phyloP scores from a whole-genome alignment of 37 sponge, comb jelly and placozoan genomes.

The Ianthella basta region DNA sequence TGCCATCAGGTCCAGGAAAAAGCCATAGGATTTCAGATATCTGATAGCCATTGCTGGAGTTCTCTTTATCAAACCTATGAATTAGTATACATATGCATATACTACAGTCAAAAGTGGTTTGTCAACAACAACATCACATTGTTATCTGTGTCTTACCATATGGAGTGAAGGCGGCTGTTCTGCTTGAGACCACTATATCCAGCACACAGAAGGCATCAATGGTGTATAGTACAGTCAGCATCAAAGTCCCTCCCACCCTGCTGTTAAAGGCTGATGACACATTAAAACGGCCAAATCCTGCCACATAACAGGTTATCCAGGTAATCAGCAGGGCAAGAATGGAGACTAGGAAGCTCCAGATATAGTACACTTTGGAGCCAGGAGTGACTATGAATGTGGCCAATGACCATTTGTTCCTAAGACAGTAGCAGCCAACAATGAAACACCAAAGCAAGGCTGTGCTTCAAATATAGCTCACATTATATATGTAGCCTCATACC shows the following conservation, averaged over 20 bases:
- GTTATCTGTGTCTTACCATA: conserved; percentile 52
- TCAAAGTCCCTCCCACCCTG: conserved; percentile 2
- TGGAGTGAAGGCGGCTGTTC: conserved; percentile 53
- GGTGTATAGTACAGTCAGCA: conserved; percentile 59
- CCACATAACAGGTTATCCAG: conserved; percentile 57
- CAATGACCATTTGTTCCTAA: not conserved
- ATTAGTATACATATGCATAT: not conserved
- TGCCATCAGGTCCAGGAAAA: conserved; percentile 63
- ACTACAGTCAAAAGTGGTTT: not conserved
- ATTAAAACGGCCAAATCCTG: conserved; percentile 59
- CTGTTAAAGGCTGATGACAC: conserved; percentile 22
- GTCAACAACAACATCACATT: not conserved
- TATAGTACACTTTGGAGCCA: conserved; percentile 40
- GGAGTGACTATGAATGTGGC: conserved; percentile 32
- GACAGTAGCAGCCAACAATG: not conserved
- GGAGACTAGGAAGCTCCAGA: conserved; percentile 45
- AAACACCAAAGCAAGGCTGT: not conserved
- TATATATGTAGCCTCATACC: no score
- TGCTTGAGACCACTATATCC: conserved; percentile 68
- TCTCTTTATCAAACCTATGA: conserved; percentile 16
- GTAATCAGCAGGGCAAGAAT: conserved; percentile 12
- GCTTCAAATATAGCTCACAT: no score
- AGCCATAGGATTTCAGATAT: conserved; percentile 44
- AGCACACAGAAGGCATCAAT: conserved; percentile 59
- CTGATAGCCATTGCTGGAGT: conserved; percentile 12